Conservation (phyloP, 2,797 vertebrate genomes). For the Buphagus erythrorhynchus region DNA sequence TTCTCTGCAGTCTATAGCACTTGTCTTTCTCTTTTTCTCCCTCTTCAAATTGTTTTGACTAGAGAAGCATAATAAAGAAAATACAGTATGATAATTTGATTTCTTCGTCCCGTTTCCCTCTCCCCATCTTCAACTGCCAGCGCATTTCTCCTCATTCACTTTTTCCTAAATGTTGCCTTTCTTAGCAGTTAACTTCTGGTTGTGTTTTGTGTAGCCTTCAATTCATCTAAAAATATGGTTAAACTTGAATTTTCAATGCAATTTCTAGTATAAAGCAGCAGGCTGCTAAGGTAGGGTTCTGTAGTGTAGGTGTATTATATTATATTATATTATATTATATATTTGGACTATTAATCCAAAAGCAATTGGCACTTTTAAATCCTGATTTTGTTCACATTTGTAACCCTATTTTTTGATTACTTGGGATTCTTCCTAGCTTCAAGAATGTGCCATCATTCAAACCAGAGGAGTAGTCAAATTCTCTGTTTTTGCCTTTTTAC, state of each 20-base stretch:
- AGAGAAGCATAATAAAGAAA: background rate
- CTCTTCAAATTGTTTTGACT: background rate
- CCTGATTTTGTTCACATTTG: background rate
- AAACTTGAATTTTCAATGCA: background rate
- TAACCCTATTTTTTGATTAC: background rate
- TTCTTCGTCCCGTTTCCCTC: background rate
- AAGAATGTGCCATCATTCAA: background rate
- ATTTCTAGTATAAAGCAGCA: background rate
- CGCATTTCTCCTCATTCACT: background rate
- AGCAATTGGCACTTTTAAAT: background rate
- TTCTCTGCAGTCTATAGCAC: background rate
- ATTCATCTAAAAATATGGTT: background rate
- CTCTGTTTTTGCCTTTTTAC: accelerated
- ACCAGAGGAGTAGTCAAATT: background rate
- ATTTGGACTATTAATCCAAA: background rate
- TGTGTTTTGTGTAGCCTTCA: background rate
- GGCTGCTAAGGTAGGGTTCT: background rate
- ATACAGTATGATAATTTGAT: background rate
- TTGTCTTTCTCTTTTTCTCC: background rate
- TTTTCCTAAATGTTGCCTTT: background rate
- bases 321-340: no score
- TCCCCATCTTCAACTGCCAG: background rate
- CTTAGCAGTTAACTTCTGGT: background rate
- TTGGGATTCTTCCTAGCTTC: background rate
- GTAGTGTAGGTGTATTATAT: background rate